Percentiles rank a stretch among this genome's conserved stretches.
phyloP scores from a whole-genome alignment of 2,797 vertebrate genomes.

The Fringilla coelebs region DNA sequence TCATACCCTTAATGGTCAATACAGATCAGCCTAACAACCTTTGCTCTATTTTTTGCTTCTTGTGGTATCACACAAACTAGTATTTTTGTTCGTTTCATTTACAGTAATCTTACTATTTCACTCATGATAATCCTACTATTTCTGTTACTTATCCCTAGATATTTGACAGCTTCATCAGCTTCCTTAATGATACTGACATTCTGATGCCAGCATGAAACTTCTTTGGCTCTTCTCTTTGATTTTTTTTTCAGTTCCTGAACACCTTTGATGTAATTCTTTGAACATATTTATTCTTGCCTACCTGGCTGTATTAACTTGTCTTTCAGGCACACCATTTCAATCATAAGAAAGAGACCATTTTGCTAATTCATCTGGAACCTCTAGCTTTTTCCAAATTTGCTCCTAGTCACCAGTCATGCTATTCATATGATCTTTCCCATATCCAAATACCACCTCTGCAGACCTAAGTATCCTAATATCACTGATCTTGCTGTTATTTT shows the following conservation, averaged over 20 bases:
- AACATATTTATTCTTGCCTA: conserved; percentile 15
- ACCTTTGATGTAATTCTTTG: conserved; percentile 15
- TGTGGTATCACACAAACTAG: neutral
- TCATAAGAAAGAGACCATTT: neutral
- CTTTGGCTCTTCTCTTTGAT: neutral
- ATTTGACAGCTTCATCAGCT: neutral
- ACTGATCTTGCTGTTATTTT: neutral
- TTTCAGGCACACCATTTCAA: neutral
- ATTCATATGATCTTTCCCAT: neutral
- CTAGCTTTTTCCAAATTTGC: neutral
- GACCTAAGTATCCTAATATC: neutral
- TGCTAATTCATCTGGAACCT: neutral
- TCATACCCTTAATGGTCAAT: neutral
- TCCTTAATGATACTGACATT: neutral
- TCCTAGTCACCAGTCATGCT: neutral
- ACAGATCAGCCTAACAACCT: neutral
- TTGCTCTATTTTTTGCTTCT: neutral
- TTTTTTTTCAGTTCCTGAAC: conserved; percentile 13
- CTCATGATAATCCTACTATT: neutral
- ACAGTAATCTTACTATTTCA: neutral
- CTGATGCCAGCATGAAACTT: neutral
- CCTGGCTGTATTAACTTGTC: neutral
- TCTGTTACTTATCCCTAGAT: neutral
- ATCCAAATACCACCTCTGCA: neutral
- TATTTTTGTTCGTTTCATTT: neutral